Evolutionary conservation across 37 sponge, comb jelly and placozoan genomes (phyloP), one percentile per base, ranked within the genome.

Genomic region (Petrosia ficiformis): DNA sequence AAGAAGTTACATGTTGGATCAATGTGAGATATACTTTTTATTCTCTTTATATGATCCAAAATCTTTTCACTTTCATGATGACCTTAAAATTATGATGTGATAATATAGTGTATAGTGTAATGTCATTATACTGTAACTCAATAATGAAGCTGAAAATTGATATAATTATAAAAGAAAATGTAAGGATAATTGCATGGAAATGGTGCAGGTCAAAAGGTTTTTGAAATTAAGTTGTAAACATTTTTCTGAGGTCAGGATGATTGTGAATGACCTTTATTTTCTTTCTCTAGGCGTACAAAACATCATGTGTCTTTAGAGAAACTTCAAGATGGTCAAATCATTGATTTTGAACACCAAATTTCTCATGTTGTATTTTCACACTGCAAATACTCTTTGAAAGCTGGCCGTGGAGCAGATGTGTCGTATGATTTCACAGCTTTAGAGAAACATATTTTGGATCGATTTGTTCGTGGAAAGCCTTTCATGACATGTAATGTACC

Each of bases 341-440:
- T 79, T 14, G 31, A 57, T 29, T 79, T 59, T 48, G 80, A 79
- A 32, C 30, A 33, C 32, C 58, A 79, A 26, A 42, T 79, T 43
- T 42, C 39, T 33, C 39, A 68, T 8, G 43, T 79, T n/a, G 56
- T 79, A 30, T 32, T 79, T 40, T 38, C 80, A 34, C 80, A 79
- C 60, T 70, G 72, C 41, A 26, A 42, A 21, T 79, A 79, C 72
- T 68, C 80, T 21, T 42, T 79, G 71, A 34, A 16, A 28, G 37
- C 57, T 60, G 80, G 80, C 11, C 31, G 59, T 35, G 80, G 80
- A 24, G 57, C 39, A 34, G 63, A 79, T 2, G 72, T 79, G 4
- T 14, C 31, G 38, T 79, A 79, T 37, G 64, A 79, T 72, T 70
- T 33, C 48, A 42, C 59, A 1, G 60, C 71, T 14, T 72, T 79